Evolutionary conservation across 2,113 vertebrate genomes (phyloP).

Genomic region (Coturnix japonica): DNA sequence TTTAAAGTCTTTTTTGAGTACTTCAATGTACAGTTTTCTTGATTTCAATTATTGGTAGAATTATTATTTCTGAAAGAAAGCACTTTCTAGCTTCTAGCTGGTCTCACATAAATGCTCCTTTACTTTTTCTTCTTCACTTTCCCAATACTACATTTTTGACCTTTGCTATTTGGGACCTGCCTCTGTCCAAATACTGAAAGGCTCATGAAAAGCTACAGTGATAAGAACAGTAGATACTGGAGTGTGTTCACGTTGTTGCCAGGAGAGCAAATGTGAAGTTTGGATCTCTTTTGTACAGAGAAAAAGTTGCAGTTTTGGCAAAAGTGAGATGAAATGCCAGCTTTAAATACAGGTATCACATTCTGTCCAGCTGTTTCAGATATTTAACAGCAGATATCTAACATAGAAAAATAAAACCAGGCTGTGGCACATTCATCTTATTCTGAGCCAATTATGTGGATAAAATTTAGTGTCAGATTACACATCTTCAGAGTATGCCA

Average conservation of each 20-base stretch:
- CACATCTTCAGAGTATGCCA: background rate
- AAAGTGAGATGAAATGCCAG: background rate
- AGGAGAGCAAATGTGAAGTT: background rate
- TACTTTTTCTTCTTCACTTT: background rate
- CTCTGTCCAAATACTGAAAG: background rate
- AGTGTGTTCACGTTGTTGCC: background rate
- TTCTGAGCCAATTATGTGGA: background rate
- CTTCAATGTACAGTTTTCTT: background rate
- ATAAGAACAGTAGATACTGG: background rate
- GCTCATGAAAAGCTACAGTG: background rate
- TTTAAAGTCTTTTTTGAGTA: background rate
- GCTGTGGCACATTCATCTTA: background rate
- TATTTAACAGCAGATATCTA: background rate
- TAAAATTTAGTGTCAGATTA: constrained; percentile 15
- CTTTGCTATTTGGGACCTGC: background rate
- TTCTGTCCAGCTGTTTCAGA: background rate
- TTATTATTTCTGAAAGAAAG: background rate
- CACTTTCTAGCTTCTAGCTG: background rate
- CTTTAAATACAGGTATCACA: background rate
- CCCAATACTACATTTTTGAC: background rate
- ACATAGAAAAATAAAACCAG: background rate
- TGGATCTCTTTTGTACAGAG: background rate
- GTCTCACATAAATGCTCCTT: background rate
- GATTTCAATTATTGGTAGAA: background rate
- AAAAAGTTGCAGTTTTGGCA: background rate